Evolutionary conservation across 2,888 invertebrate species (phyloP).

Genomic region (Drosophila testacea): DNA sequence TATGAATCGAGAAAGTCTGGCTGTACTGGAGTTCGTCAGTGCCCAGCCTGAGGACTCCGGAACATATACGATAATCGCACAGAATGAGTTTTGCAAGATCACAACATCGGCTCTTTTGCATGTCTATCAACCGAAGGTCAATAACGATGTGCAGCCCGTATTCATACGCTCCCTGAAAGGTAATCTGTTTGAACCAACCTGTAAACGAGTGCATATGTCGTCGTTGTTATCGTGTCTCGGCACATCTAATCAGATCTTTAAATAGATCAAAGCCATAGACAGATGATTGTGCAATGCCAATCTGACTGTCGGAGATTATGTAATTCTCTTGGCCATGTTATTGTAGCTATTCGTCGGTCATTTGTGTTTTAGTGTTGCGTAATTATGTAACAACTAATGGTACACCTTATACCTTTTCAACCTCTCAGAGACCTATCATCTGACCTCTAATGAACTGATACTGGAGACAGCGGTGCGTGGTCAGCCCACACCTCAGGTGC

Average conservation of each 20-base stretch:
- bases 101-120: conserved; percentile 90
- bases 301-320: conserved; percentile 47
- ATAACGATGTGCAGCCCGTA: conserved; percentile 89
- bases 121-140: conserved; percentile 87
- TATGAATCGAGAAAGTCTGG: conserved; percentile 88
- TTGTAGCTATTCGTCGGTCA: conserved; percentile 4
- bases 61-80: conserved; percentile 91
- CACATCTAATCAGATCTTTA: conserved; percentile 40
- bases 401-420: not conserved
- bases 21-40: conserved; percentile 90
- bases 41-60: conserved; percentile 90
- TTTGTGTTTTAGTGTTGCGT: conserved; percentile 26
- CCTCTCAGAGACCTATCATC: conserved; percentile 88
- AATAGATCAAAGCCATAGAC: conserved; percentile 50
- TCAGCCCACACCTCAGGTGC: conserved; percentile 89
- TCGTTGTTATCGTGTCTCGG: conserved; percentile 2
- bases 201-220: conserved; percentile 6
- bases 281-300: conserved; percentile 58
- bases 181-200: conserved; percentile 78
- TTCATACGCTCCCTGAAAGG: conserved; percentile 91
- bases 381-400: conserved; percentile 43
- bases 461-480: conserved; percentile 92
- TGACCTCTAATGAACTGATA: conserved; percentile 90
- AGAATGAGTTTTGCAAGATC: conserved; percentile 90
- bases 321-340: conserved; percentile 39